Evolutionary conservation across 2,113 vertebrate species (phyloP).

Genomic region (Dendropsophus ebraccatus): DNA sequence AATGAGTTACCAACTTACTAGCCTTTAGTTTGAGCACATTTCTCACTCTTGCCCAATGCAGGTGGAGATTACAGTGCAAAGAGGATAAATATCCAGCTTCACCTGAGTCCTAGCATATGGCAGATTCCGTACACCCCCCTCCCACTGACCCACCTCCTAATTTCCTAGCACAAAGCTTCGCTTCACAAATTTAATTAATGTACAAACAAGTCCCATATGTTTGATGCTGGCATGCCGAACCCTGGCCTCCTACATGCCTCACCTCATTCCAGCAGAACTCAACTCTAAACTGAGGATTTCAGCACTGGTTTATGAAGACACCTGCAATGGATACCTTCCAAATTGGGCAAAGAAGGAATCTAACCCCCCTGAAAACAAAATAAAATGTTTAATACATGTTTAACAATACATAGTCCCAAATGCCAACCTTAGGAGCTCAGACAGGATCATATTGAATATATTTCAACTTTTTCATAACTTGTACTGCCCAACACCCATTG

Average conservation of each 20-base stretch:
- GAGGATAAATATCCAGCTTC: slow-evolving; percentile 54
- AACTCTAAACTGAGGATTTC: not conserved
- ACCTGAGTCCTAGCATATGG: slow-evolving; percentile 56
- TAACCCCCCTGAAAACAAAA: not conserved
- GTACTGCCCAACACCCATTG: not conserved
- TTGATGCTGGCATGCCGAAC: slow-evolving; percentile 61
- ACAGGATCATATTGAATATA: not conserved
- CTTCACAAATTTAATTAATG: slow-evolving; percentile 75
- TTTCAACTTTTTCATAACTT: not conserved
- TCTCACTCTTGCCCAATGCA: slow-evolving; percentile 49
- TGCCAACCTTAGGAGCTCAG: not conserved
- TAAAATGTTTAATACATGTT: not conserved
- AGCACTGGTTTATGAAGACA: not conserved
- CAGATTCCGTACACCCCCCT: slow-evolving; percentile 61
- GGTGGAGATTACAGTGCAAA: slow-evolving; percentile 58
- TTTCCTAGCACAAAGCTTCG: slow-evolving; percentile 65
- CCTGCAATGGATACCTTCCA: not conserved
- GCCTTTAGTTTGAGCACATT: not conserved
- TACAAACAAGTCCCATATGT: slow-evolving; percentile 73
- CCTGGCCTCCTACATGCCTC: not conserved
- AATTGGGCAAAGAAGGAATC: not conserved
- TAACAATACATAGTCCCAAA: not conserved
- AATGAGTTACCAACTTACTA: not conserved
- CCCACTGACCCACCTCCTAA: slow-evolving; percentile 67
- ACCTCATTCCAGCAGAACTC: not conserved